Base-by-base conservation (phyloP, 2,113 vertebrate genomes). In the Nipponia nippon region DNA sequence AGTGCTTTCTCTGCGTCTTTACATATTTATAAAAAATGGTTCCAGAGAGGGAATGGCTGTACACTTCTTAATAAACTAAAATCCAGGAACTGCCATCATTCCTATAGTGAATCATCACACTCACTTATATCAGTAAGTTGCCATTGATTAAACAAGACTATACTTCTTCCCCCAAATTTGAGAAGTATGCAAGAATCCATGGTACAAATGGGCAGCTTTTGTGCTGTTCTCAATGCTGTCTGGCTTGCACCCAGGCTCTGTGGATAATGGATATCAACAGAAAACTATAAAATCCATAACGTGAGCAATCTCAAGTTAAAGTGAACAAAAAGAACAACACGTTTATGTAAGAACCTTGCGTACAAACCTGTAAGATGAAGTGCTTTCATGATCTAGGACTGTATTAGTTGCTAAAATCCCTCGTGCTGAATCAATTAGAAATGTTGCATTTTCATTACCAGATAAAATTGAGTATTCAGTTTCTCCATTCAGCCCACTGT, bases 381-480 rank as follows among this genome's bases (percentile, higher is more conserved):
- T 95, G 66, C 96, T 95, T 97, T 99, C 99, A 6, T 98, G 98
- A 96, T 99, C 99, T 86, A 99, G 98, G 59, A 98, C 79, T 27
- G 58, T 92, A 32, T 97, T 98, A 38, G 98, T 98, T 4, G 98
- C 97, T 55, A 99, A 95, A 97, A 99, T 98, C 29, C 99, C 99
- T 22, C 96, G 97, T n/a, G 76, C 69, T 4, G 98, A 96, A 91
- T 99, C 99, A 38, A 99, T 98, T 67, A 97, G 87, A 95, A 99
- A 99, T 0, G 96, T 87, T 34, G 97, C 87, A 21, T 98, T 99
- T 76, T 97, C 98, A 97, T 99, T 99, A 44, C 99, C 99, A 30
- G 99, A 98, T 50, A 99, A 69, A 70, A 99, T 98, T 69, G 98
- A 98, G 94, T 99, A 99, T 83, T 99, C 98, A 2, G 98, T 94